Evolutionary conservation across 2,888 invertebrate species (phyloP).

Genomic region (Mycalesis mineus): DNA sequence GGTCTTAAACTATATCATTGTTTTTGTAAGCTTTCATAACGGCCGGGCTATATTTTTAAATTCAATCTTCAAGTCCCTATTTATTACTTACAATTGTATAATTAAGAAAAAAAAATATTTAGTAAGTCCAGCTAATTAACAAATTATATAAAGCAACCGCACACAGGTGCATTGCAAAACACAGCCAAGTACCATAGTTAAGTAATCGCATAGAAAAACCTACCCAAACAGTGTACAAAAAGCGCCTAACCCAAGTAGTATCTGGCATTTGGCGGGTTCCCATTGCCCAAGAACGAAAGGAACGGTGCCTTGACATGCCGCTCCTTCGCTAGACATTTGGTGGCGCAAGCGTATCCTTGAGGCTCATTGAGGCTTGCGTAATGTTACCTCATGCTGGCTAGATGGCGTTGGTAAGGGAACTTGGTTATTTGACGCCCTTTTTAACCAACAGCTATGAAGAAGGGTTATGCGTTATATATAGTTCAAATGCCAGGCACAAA

Average conservation of each 20-base stretch:
- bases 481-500: too few species aligned
- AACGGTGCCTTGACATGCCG: constrained; percentile 59
- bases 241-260: constrained; percentile 19
- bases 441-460: too few species aligned
- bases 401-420: constrained; percentile 25
- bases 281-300: constrained; percentile 65
- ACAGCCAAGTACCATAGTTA: not conserved
- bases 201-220: not conserved
- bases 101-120: not conserved
- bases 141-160: not conserved
- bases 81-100: too few species aligned
- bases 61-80: too few species aligned
- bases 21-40: too few species aligned
- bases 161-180: not conserved
- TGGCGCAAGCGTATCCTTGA: constrained; percentile 45
- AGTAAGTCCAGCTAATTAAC: not conserved
- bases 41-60: too few species aligned
- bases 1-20: too few species aligned
- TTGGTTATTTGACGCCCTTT: constrained; percentile 11
- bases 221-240: constrained; percentile 16
- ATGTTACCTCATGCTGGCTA: constrained; percentile 35
- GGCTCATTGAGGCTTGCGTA: constrained; percentile 44
- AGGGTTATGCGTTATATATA: too few species aligned
- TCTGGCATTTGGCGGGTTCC: constrained; percentile 51
- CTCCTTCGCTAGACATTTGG: constrained; percentile 69